phyloP scores from a whole-genome alignment of 2,113 vertebrate genomes.

The Condylura cristata region DNA sequence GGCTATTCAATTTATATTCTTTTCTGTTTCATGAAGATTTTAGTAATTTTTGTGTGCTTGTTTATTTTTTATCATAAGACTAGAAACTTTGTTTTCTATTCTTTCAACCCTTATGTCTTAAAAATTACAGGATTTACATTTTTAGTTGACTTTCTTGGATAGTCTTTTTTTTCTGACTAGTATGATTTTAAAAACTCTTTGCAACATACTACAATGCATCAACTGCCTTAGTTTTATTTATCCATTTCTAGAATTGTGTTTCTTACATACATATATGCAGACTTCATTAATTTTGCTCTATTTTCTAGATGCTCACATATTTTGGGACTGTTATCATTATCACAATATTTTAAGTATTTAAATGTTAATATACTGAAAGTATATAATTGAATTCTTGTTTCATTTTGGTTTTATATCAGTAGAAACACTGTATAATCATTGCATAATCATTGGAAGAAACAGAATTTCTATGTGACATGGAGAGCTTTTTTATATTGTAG shows the following conservation, averaged over 20 bases:
- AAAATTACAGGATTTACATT: not conserved
- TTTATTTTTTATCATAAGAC: not conserved
- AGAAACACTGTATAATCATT: not conserved
- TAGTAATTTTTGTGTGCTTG: not conserved
- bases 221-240: not conserved
- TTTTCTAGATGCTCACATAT: not conserved
- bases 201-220: not conserved
- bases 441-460: not conserved
- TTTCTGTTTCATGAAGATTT: no score
- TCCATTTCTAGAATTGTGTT: not conserved
- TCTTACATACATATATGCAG: not conserved
- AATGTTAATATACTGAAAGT: not conserved
- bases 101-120: not conserved
- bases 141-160: not conserved
- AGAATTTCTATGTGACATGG: slow-evolving; percentile 35
- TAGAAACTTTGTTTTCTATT: not conserved
- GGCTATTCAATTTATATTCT: not conserved
- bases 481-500: slow-evolving; percentile 42
- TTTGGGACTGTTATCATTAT: not conserved
- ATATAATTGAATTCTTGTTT: not conserved
- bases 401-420: slow-evolving; percentile 36
- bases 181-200: not conserved
- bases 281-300: not conserved
- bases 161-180: not conserved
- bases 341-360: not conserved